Base-by-base conservation (phyloP, 1,140 invertebrate genomes). In the Hycleus cichorii region DNA sequence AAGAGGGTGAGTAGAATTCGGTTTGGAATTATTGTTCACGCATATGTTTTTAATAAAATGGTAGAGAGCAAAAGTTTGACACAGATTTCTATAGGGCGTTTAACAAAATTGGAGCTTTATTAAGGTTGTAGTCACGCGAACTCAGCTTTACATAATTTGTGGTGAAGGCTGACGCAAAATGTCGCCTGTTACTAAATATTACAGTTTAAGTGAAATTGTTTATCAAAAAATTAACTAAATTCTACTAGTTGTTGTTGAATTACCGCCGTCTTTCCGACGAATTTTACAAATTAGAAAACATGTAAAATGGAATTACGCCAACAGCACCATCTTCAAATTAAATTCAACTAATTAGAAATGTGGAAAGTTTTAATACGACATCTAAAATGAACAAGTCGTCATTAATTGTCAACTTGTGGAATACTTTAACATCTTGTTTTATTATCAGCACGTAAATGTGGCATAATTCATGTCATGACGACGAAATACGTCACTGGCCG, bases 101-200 rank as follows among this genome's bases (percentile, higher is more conserved):
- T 53, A 42, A 43, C 24, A 27, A 53, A 46, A 45, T 46, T 32
- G 18, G 18, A 53, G 8, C 46, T 53, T 4, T 53, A 46, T 53
- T 53, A 53, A 45, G 51, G 39, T 53, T 45, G 46, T 45, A 53
- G 51, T 53, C 51, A 53, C 42, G 51, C 51, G 26, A 53, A 53
- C 51, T 53, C 4, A 32, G 32, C 32, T 7, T 53, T 53, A 53
- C 44, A 53, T 53, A 53, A 46, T 53, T 53, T 32, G 39, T 24
- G 12, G 18, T 9, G 39, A 32, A 32, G 32, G 32, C 7, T 7
- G 32, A 5, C 32, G 32, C 4, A 7, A 32, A n/a, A 32, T 32
- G 7, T 32, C 32, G 32, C 32, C 3, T 18, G 18, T 18, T 18
- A 18, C 18, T 18, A 18, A 18, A 18, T 18, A 18, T 18, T 43